Percentiles rank a stretch among this genome's conserved stretches.
Evolutionary conservation across 2,113 vertebrate genomes (phyloP).

Genomic region (Salminus brasiliensis): DNA sequence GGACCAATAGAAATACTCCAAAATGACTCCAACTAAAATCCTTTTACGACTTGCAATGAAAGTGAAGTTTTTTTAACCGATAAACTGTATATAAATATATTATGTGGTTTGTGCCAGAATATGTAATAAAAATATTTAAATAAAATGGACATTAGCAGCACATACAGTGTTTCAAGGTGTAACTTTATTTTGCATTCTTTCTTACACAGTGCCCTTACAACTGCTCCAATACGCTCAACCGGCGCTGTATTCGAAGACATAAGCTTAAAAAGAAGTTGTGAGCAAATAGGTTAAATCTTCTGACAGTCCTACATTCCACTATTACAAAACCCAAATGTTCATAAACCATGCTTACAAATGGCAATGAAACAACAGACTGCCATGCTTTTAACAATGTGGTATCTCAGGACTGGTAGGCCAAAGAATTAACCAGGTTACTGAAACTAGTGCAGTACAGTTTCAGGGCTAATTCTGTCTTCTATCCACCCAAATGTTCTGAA

Average conservation of each 20-base stretch:
- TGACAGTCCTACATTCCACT: not conserved
- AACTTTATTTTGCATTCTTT: constrained; percentile 29
- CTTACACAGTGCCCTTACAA: not conserved
- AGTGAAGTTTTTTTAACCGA: no score
- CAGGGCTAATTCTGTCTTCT: not conserved
- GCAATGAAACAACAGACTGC: not conserved
- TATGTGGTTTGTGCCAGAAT: no score
- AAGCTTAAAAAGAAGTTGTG: not conserved
- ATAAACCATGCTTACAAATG: constrained; percentile 4
- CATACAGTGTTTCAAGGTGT: not conserved
- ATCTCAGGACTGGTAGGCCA: not conserved
- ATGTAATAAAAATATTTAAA: not conserved
- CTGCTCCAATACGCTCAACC: not conserved
- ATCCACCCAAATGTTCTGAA: not conserved
- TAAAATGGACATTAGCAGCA: not conserved
- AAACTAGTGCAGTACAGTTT: not conserved
- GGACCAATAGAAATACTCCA: no score
- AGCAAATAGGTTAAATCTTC: not conserved
- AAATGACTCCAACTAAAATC: no score
- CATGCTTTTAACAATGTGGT: not conserved
- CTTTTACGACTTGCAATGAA: no score
- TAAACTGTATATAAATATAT: no score
- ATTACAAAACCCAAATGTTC: not conserved
- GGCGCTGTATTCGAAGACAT: not conserved
- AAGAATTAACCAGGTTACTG: not conserved